Conservation (phyloP, 2,797 vertebrate genomes). For the Anabas testudineus region DNA sequence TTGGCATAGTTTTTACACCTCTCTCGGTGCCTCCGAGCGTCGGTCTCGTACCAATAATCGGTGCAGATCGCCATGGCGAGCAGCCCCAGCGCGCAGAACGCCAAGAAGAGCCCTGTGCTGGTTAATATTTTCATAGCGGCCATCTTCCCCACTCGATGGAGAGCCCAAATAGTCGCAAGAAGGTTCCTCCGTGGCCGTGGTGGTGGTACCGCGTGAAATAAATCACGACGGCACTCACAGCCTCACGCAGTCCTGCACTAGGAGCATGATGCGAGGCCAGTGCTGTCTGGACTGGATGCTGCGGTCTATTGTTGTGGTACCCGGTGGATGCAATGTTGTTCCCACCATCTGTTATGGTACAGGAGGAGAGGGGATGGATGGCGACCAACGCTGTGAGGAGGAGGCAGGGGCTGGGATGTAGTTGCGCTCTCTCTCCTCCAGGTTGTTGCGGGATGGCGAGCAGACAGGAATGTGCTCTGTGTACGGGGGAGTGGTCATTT, state of each 20-base stretch:
- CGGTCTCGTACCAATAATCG: conserved; percentile 95
- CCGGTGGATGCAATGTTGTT: conserved; percentile 78
- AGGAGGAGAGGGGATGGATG: conserved; percentile 78
- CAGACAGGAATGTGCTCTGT: conserved; percentile 40
- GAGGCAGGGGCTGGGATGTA: conserved; percentile 65
- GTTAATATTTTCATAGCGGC: conserved; percentile 94
- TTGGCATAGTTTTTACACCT: conserved; percentile 92
- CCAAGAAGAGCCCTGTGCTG: conserved; percentile 90
- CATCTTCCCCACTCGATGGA: conserved; percentile 87
- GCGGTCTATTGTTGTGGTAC: conserved; percentile 76
- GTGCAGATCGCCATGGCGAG: conserved; percentile 93
- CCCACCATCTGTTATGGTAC: conserved; percentile 86
- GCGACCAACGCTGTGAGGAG: conserved; percentile 74
- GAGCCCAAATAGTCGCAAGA: conserved; percentile 81
- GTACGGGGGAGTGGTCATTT: conserved; percentile 48
- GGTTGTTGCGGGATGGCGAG: conserved; percentile 65
- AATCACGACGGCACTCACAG: conserved; percentile 79
- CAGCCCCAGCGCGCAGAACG: conserved; percentile 89
- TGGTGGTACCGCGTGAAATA: conserved; percentile 73
- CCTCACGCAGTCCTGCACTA: conserved; percentile 66
- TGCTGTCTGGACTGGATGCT: conserved; percentile 63
- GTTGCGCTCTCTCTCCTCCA: conserved; percentile 77
- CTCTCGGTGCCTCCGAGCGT: conserved; percentile 91
- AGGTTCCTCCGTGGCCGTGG: conserved; percentile 80
- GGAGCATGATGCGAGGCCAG: conserved; percentile 73